phyloP scores from a whole-genome alignment of 2,797 vertebrate genomes.

The Gambusia yucatana region DNA sequence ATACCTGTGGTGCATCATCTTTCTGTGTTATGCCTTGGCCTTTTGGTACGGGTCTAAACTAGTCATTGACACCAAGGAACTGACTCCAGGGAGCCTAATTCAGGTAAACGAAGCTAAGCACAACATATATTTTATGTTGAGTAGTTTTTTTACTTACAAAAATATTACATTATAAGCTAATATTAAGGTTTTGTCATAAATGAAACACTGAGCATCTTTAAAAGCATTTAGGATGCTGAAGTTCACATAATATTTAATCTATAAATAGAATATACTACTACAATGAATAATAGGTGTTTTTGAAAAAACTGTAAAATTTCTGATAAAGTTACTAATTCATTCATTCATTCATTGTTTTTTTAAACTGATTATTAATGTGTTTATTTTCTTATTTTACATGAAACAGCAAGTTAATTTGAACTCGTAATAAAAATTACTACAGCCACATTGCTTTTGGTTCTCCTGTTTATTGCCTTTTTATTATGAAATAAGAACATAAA shows the following conservation, averaged over 20 bases:
- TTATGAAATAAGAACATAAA: background rate
- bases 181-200: background rate
- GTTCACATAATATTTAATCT: background rate
- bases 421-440: background rate
- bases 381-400: background rate
- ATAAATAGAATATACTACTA: background rate
- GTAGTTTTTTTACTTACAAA: background rate
- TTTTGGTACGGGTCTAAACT: conserved; percentile 87
- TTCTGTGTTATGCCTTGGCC: conserved; percentile 82
- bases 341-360: background rate
- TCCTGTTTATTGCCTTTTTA: background rate
- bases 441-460: background rate
- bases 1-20: conserved; percentile 84
- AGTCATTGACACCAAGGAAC: conserved; percentile 82
- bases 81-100: conserved; percentile 82
- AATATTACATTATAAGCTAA: background rate
- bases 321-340: background rate
- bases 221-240: background rate
- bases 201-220: background rate
- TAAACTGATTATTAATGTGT: background rate
- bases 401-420: background rate
- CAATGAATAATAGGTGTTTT: background rate
- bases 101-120: conserved; percentile 69
- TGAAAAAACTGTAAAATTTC: background rate
- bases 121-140: background rate